Evolutionary conservation across 2,888 invertebrate species (phyloP).

Genomic region (Tubulanus polymorphus): DNA sequence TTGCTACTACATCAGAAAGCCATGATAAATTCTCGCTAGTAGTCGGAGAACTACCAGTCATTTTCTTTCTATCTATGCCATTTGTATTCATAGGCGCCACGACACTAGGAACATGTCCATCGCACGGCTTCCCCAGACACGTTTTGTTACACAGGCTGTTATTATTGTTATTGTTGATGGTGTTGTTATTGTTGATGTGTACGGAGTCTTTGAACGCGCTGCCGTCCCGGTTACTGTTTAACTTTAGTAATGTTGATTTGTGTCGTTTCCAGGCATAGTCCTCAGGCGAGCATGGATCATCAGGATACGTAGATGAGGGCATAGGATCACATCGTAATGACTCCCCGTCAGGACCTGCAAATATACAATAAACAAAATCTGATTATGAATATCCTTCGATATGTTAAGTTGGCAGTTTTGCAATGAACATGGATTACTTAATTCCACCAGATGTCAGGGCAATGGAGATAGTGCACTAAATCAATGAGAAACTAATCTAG

Average conservation of each 20-base stretch:
- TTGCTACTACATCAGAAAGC: conserved; percentile 25
- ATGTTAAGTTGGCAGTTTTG: too few species aligned
- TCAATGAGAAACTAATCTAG: too few species aligned
- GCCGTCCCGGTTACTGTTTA: neutral
- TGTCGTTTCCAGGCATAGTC: too few species aligned
- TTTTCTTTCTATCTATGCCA: conserved; percentile 35
- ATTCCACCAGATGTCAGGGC: too few species aligned
- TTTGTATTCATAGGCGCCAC: conserved; percentile 35
- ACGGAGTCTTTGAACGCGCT: too few species aligned
- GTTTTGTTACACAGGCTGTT: too few species aligned
- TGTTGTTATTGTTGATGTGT: too few species aligned
- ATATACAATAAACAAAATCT: neutral
- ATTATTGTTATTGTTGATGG: too few species aligned
- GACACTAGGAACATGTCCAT: conserved; percentile 24
- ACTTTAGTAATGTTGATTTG: too few species aligned
- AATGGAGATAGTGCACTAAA: too few species aligned
- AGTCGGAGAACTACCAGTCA: conserved; percentile 31
- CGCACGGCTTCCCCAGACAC: conserved; percentile 19
- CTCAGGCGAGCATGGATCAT: conserved; percentile 20
- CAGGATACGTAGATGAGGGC: conserved; percentile 22
- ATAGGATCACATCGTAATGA: conserved; percentile 23
- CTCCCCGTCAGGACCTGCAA: conserved; percentile 23
- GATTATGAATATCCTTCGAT: too few species aligned
- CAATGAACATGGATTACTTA: too few species aligned
- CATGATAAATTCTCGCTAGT: conserved; percentile 27